A percentile compares a stretch with the other conserved stretches of the same genome.
phyloP scores from a whole-genome alignment of 2,113 vertebrate genomes.

The Galbula dea region DNA sequence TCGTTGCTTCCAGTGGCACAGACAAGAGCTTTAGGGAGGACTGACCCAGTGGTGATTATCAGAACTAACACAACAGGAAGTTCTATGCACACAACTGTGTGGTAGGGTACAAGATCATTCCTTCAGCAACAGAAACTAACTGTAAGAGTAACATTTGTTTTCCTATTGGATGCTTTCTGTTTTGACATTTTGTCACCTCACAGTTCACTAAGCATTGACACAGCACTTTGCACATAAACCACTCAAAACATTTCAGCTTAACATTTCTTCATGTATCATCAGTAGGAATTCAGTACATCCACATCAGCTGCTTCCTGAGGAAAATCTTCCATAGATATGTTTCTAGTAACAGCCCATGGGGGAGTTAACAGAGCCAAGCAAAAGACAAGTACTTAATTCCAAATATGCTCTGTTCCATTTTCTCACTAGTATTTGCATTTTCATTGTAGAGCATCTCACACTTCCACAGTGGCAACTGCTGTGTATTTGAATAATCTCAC shows the following conservation, averaged over 20 bases:
- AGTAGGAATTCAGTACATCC: neutral
- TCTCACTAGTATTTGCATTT: neutral
- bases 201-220: neutral
- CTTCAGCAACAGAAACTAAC: neutral
- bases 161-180: neutral
- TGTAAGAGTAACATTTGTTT: neutral
- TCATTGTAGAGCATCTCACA: neutral
- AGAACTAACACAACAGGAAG: neutral
- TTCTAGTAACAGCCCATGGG: neutral
- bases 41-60: neutral
- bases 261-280: neutral
- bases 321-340: neutral
- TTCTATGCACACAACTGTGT: neutral
- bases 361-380: neutral
- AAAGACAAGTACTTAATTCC: neutral
- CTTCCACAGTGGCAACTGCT: neutral
- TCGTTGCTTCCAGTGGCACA: neutral
- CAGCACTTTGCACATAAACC: neutral
- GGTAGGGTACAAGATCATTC: neutral
- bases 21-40: neutral
- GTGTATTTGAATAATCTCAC: neutral
- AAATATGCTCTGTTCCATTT: neutral
- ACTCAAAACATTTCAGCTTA: neutral
- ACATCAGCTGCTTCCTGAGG: neutral
- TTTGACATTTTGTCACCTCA: neutral